Conservation (phyloP, 1,140 invertebrate species). For the Rhagoletis pomonella region DNA sequence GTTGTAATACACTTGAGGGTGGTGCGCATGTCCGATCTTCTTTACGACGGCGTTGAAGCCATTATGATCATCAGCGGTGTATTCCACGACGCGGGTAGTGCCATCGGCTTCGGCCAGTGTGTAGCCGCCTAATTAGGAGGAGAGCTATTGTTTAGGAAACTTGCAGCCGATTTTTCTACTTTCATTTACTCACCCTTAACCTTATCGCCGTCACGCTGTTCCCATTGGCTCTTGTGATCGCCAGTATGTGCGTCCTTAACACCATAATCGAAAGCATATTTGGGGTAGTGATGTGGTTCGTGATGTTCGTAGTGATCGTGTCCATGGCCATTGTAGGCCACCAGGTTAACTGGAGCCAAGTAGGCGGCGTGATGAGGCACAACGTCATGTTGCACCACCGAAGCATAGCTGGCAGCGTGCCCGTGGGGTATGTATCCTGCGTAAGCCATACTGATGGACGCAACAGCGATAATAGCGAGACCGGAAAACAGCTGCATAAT, state of each 20-base stretch:
- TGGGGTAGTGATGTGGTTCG: conserved; percentile 75
- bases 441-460: neutral
- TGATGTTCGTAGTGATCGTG: conserved; percentile 55
- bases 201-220: conserved; percentile 79
- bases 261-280: conserved; percentile 84
- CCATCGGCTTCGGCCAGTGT: conserved; percentile 79
- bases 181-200: conserved; percentile 76
- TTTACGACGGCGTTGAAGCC: conserved; percentile 78
- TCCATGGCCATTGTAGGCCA: conserved; percentile 54
- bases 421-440: conserved; percentile 25
- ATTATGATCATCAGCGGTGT: conserved; percentile 76
- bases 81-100: conserved; percentile 78
- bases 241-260: conserved; percentile 84
- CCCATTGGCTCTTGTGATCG: conserved; percentile 81
- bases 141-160: neutral
- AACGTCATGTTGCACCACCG: conserved; percentile 23
- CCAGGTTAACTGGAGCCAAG: neutral
- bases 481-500: neutral
- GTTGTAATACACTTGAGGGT: conserved; percentile 67
- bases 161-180: neutral
- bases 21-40: conserved; percentile 75
- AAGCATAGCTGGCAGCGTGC: conserved; percentile 18
- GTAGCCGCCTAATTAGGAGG: conserved; percentile 74
- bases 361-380: neutral
- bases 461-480: neutral